Evolutionary conservation across 2,797 vertebrate genomes (phyloP).

Genomic region (Masticophis lateralis): DNA sequence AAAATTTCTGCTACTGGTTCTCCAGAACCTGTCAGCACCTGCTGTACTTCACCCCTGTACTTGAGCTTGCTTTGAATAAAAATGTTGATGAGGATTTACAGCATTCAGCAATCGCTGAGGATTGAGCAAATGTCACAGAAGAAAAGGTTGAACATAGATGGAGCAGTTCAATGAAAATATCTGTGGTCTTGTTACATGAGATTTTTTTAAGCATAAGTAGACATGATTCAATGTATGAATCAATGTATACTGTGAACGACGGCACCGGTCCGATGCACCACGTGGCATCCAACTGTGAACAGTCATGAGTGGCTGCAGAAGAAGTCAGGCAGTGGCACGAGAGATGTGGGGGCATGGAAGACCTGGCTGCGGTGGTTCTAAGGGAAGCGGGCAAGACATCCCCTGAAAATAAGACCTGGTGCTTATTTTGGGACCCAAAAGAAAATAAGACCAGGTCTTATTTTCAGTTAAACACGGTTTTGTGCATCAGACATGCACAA

Average conservation of each 20-base stretch:
- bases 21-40: too few relatives aligned
- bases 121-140: background rate
- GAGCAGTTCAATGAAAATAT: background rate
- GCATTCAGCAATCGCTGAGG: background rate
- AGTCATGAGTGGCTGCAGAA: too few relatives aligned
- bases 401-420: too few relatives aligned
- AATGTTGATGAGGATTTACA: background rate
- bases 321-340: fast-evolving
- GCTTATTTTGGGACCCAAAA: too few relatives aligned
- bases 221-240: background rate
- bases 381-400: too few relatives aligned
- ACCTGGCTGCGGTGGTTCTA: too few relatives aligned
- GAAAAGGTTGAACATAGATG: background rate
- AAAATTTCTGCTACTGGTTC: too few relatives aligned
- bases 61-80: background rate
- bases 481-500: background rate
- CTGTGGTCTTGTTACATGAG: background rate
- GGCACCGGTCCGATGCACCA: fast-evolving
- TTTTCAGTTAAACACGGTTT: too few relatives aligned
- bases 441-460: too few relatives aligned
- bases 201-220: background rate
- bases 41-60: background rate
- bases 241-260: too few relatives aligned
- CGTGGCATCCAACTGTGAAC: too few relatives aligned
- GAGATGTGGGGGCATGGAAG: too few relatives aligned